Percentiles rank a stretch among this genome's conserved stretches.
These are phyloP conservation scores for Tachyglossus aculeatus DNA, from an alignment of 2,797 vertebrate genomes.

Conservation along the genomic window DNA sequence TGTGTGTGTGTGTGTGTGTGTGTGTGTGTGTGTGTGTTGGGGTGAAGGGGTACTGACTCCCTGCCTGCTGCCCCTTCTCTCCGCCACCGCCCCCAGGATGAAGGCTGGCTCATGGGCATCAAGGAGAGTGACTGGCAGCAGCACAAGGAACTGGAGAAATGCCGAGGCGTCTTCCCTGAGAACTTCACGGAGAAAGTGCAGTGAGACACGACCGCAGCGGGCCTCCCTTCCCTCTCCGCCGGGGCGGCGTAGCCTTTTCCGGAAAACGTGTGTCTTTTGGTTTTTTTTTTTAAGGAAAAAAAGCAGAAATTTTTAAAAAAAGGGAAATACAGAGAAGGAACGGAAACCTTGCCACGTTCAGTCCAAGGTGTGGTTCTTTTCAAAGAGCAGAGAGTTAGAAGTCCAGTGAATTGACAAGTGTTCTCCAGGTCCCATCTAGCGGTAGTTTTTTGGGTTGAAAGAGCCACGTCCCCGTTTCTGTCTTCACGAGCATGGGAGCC, in stretches of 20 bases:
- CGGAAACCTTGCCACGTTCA: slow-evolving; percentile 28
- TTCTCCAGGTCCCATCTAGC: slow-evolving; percentile 52
- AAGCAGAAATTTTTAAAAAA: slow-evolving; percentile 25
- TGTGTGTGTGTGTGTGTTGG: too few relatives aligned
- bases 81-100: slow-evolving; percentile 79
- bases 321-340: slow-evolving; percentile 60
- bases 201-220: slow-evolving; percentile 59
- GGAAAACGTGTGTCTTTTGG: slow-evolving; percentile 43
- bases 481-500: not conserved
- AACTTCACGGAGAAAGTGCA: slow-evolving; percentile 96
- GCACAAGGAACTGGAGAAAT: slow-evolving; percentile 82
- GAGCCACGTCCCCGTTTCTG: not conserved
- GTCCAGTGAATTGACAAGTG: slow-evolving; percentile 48
- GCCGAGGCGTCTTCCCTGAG: slow-evolving; percentile 95
- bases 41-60: too few relatives aligned
- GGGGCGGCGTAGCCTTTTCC: slow-evolving; percentile 60
- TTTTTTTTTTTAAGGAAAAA: slow-evolving; percentile 29
- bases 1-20: too few relatives aligned
- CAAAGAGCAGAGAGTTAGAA: slow-evolving; percentile 60
- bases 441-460: slow-evolving; percentile 34
- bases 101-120: slow-evolving; percentile 97
- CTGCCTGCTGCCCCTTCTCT: not conserved
- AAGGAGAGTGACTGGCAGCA: slow-evolving; percentile 90
- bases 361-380: slow-evolving; percentile 62
- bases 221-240: slow-evolving; percentile 38